These are phyloP conservation scores for Pseudomugil gertrudae DNA, from an alignment of 2,797 vertebrate genomes.

Conservation along the genomic window DNA sequence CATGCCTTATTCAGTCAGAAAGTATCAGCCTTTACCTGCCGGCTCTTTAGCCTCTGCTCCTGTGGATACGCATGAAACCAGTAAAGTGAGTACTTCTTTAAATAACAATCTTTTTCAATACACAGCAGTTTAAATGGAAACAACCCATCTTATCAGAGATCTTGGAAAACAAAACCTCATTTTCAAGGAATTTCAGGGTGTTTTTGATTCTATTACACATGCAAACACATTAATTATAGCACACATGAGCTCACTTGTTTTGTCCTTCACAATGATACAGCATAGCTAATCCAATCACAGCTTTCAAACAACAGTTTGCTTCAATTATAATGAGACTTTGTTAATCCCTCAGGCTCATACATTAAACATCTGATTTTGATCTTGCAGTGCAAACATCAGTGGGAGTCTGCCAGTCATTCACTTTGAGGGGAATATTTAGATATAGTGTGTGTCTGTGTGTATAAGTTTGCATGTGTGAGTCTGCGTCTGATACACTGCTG, in stretches of 20 bases:
- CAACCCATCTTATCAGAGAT: conserved; percentile 37
- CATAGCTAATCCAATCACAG: conserved; percentile 40
- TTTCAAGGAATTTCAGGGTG: conserved; percentile 10
- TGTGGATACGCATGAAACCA: conserved; percentile 24
- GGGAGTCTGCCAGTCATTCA: conserved; percentile 43
- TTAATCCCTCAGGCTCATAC: conserved; percentile 52
- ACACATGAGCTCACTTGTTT: conserved; percentile 24
- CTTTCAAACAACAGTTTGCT: conserved; percentile 43
- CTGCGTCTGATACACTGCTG: conserved; percentile 30
- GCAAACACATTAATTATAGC: conserved; percentile 1
- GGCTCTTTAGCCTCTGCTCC: conserved; percentile 43
- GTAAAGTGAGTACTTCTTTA: conserved; percentile 31
- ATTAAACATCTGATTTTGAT: conserved; percentile 53
- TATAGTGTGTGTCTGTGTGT: conserved; percentile 21
- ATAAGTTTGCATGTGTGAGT: conserved; percentile 17
- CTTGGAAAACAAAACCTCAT: conserved; percentile 10
- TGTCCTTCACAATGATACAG: conserved; percentile 27
- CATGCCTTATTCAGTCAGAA: conserved; percentile 57
- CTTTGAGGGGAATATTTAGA: conserved; percentile 46
- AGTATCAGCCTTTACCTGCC: conserved; percentile 59
- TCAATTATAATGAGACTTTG: conserved; percentile 41
- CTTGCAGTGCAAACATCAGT: conserved; percentile 39
- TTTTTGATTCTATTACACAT: background rate
- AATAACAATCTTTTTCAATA: conserved; percentile 45
- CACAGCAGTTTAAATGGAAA: conserved; percentile 27